Evolutionary conservation across 2,888 invertebrate genomes (phyloP), one percentile per base, ranked within the genome.

Genomic region (Polydrusus pterygomalis): DNA sequence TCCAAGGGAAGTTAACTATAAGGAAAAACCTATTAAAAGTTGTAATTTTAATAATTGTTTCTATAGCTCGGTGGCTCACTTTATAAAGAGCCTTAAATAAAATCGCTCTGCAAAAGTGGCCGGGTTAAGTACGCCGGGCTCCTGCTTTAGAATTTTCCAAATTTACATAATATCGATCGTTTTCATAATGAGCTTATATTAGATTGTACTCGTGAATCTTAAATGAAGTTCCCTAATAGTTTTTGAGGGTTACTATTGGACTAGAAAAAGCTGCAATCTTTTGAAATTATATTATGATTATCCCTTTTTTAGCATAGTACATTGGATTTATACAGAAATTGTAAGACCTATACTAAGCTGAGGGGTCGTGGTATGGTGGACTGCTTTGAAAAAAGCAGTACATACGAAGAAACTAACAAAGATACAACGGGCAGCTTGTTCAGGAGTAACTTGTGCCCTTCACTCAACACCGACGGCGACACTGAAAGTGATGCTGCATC

Each of bases 91-190:
- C 17, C 17, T 54, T 40, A 40, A 67, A 68, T 68, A 68, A 54
- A 68, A 51, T 54, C 17, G 34, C 56, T 30, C 20, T 8, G 6
- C 11, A 18, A 34, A 54, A 54, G 54, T 40, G 20, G 51, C 54
- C 25, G 47, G 47, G 47, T 17, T n/a, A 17, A 62, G 34, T 25
- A 25, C 25, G 25, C 25, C 25, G 25, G 5, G 5, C 25, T 25
- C 25, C 38, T n/a, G 51, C 43, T 45, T 43, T 43, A 71, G 54
- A 71, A 56, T 71, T 74, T 64, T 64, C 18, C 63, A 45, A 54
- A 74, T 74, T 74, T 74, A 74, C 74, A 74, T 74, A 74, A 63
- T 63, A 75, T 75, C 70, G 64, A 65, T 56, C 54, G 63, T 65
- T 60, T 63, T 70, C 51, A 34, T 75, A 75, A 75, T 65, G 40